These are phyloP conservation scores for Synergus umbraculus DNA, from an alignment of 2,888 invertebrate genomes.

Conservation along the genomic window DNA sequence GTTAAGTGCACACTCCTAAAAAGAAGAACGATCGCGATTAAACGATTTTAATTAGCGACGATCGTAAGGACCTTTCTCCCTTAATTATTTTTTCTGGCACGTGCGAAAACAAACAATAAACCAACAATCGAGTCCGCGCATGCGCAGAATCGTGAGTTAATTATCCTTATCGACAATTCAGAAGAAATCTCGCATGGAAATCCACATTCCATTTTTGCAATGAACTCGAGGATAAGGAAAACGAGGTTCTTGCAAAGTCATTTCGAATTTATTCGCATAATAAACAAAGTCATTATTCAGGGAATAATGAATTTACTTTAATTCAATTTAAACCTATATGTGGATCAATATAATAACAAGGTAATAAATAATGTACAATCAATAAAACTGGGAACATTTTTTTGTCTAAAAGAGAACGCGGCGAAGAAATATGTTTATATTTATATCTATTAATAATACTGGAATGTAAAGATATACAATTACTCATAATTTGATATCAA, in stretches of 20 bases:
- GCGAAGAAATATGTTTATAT: no score
- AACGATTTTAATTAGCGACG: slow-evolving; percentile 26
- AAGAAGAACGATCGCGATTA: slow-evolving; percentile 36
- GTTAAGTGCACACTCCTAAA: slow-evolving; percentile 1
- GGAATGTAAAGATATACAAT: no score
- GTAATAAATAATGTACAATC: background rate
- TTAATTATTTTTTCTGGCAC: slow-evolving; percentile 36
- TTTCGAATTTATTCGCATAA: background rate
- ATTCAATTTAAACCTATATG: background rate
- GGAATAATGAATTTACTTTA: no score
- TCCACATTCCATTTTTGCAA: slow-evolving; percentile 14
- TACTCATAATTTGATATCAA: no score
- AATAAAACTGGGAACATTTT: background rate
- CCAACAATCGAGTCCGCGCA: background rate
- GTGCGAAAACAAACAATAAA: slow-evolving; percentile 31
- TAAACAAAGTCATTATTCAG: background rate
- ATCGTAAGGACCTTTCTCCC: slow-evolving; percentile 6
- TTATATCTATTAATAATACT: no score
- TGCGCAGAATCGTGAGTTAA: slow-evolving; percentile 12
- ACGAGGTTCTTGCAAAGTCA: background rate
- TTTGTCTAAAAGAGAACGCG: background rate
- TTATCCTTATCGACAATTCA: slow-evolving; percentile 9
- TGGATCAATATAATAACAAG: background rate
- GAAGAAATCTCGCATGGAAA: slow-evolving; percentile 12
- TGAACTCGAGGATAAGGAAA: background rate